Conservation (phyloP, 2,113 vertebrate genomes). For the Melanotaenia duboulayi region DNA sequence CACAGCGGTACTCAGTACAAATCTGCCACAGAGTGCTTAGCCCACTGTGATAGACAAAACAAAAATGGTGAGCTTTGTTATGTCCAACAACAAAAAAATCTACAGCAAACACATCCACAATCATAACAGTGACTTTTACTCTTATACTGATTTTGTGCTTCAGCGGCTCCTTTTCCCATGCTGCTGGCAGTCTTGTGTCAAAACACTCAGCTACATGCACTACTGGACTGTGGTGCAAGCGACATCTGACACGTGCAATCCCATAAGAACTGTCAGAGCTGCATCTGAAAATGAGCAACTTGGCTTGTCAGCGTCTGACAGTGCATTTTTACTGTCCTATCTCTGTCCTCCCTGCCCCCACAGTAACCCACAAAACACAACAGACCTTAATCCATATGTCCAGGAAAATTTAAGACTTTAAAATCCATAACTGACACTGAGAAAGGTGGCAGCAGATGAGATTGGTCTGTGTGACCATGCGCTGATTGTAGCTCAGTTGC, state of each 20-base stretch:
- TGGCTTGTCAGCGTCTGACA: constrained; percentile 43
- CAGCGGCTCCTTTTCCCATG: constrained; percentile 21
- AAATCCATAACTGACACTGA: constrained; percentile 7
- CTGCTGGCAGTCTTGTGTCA: constrained; percentile 58
- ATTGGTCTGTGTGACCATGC: constrained; percentile 13
- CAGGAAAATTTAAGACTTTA: constrained; percentile 12
- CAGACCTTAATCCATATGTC: constrained; percentile 6
- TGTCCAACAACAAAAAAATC: constrained; percentile 30
- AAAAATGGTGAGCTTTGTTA: constrained; percentile 7
- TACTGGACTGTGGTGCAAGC: constrained; percentile 48
- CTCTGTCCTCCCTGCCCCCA: neutral
- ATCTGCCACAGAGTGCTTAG: constrained; percentile 40
- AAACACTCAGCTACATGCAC: constrained; percentile 46
- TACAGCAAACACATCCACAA: constrained; percentile 17
- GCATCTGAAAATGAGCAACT: constrained; percentile 44
- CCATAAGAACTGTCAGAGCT: constrained; percentile 59
- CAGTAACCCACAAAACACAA: constrained; percentile 18
- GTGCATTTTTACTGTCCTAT: constrained; percentile 48
- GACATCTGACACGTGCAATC: constrained; percentile 62
- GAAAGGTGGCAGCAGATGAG: constrained; percentile 7
- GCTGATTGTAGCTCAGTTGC: constrained; percentile 40
- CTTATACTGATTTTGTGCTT: constrained; percentile 43
- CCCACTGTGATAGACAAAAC: constrained; percentile 25
- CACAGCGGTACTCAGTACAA: constrained; percentile 34
- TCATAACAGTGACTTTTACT: constrained; percentile 37